These are phyloP conservation scores for Eucidaris tribuloides DNA, from an alignment of 35 echinoderm and acorn worm genomes.

Conservation along the genomic window DNA sequence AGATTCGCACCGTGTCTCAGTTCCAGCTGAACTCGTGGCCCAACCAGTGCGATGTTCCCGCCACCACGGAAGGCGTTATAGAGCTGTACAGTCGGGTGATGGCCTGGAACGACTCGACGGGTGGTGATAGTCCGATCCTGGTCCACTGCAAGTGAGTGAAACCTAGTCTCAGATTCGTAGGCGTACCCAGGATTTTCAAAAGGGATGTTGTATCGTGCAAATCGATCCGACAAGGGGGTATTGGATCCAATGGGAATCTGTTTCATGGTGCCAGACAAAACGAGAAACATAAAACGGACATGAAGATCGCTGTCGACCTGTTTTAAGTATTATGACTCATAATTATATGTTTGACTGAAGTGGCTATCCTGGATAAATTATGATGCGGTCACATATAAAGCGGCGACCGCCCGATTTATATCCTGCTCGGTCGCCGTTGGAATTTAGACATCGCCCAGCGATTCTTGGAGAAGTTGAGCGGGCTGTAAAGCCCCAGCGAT, in stretches of 20 bases:
- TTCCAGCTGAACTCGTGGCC: constrained; percentile 27
- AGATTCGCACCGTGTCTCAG: constrained; percentile 16
- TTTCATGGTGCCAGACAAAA: no score
- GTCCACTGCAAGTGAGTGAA: constrained; percentile 50
- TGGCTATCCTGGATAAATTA: no score
- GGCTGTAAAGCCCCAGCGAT: no score
- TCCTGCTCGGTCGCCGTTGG: no score
- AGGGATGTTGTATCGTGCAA: background rate
- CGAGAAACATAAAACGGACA: no score
- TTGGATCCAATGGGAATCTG: background rate
- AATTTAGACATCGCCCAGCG: no score
- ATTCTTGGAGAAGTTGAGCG: no score
- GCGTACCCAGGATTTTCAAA: background rate
- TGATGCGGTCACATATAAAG: no score
- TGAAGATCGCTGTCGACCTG: no score
- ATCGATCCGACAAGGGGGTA: background rate
- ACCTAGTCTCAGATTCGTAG: background rate
- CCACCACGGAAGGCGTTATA: background rate
- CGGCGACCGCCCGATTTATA: no score
- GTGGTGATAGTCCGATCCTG: background rate
- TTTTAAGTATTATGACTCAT: no score
- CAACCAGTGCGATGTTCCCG: background rate
- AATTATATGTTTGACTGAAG: no score
- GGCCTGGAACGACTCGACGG: background rate
- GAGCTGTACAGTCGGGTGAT: background rate